Conservation (phyloP, 92 coral and sea anemone species). For the Desmophyllum pertusum region DNA sequence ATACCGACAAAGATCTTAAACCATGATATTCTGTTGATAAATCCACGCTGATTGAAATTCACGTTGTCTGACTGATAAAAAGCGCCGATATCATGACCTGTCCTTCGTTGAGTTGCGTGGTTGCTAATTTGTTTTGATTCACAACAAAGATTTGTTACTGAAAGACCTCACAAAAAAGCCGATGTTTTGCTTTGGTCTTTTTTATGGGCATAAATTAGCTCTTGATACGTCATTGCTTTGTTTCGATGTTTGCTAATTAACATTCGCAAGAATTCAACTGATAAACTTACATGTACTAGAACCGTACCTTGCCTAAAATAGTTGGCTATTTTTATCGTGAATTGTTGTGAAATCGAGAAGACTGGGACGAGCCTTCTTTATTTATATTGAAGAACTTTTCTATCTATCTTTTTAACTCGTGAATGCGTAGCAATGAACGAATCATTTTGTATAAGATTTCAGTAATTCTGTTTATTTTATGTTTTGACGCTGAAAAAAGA, state of each 20-base stretch:
- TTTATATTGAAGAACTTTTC: not conserved
- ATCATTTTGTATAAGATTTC: not conserved
- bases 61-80: slow-evolving; percentile 21
- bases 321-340: not conserved
- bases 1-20: slow-evolving; percentile 38
- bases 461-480: no score
- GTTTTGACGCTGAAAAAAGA: no score
- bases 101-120: not conserved
- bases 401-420: not conserved
- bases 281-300: no score
- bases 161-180: slow-evolving; percentile 35
- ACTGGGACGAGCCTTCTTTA: not conserved
- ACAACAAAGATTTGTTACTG: slow-evolving; percentile 24
- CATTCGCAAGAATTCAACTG: not conserved
- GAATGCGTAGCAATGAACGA: no score
- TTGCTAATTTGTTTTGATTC: slow-evolving; percentile 27
- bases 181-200: slow-evolving; percentile 28
- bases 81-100: slow-evolving; percentile 28
- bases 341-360: not conserved
- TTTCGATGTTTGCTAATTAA: not conserved
- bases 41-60: slow-evolving; percentile 47
- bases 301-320: not conserved
- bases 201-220: slow-evolving; percentile 1
- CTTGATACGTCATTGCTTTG: slow-evolving; percentile 31
- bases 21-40: slow-evolving; percentile 33